Base-by-base conservation (phyloP, 1,140 invertebrate species). In the Sminthurides bifidus region DNA sequence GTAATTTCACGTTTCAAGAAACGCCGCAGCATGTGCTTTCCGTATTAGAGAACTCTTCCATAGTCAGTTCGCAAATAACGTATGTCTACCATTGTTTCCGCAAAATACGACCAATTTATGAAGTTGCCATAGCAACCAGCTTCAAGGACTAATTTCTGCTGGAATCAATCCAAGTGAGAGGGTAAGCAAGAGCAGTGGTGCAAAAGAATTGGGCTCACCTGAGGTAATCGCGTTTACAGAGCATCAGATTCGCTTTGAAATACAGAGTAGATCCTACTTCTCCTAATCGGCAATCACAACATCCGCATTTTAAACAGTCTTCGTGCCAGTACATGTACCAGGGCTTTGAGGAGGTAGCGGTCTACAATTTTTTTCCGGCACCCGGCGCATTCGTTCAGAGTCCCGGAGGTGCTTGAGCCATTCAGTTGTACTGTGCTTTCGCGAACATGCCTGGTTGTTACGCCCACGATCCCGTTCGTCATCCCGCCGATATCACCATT, bases 151-250 rank as follows among this genome's bases (percentile, higher is more conserved):
- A n/a, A n/a, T n/a, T n/a, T n/a, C n/a, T n/a, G n/a, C n/a, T n/a
- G n/a, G n/a, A n/a, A n/a, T n/a, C n/a, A n/a, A n/a, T n/a, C n/a
- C n/a, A n/a, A n/a, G n/a, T n/a, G n/a, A n/a, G n/a, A n/a, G n/a
- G n/a, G n/a, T n/a, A n/a, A n/a, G n/a, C n/a, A n/a, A n/a, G n/a
- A n/a, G n/a, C n/a, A n/a, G n/a, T n/a, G n/a, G n/a, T n/a, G n/a
- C n/a, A n/a, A n/a, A n/a, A n/a, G n/a, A n/a, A n/a, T n/a, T n/a
- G n/a, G n/a, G 26, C 72, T 71, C 63, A 90, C 89, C 92, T 92
- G 66, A 98, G 80, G 76, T 98, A 97, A 73, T 97, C 93, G 70
- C 92, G 79, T 74, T 92, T 88, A 80, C 93, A 98, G n/a, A 98
- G 79, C 67, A 96, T 90, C 30, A 97, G 80, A 71, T 97, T 95